Conservation (phyloP, 2,888 invertebrate genomes). For the Teinopalpus imperialis region DNA sequence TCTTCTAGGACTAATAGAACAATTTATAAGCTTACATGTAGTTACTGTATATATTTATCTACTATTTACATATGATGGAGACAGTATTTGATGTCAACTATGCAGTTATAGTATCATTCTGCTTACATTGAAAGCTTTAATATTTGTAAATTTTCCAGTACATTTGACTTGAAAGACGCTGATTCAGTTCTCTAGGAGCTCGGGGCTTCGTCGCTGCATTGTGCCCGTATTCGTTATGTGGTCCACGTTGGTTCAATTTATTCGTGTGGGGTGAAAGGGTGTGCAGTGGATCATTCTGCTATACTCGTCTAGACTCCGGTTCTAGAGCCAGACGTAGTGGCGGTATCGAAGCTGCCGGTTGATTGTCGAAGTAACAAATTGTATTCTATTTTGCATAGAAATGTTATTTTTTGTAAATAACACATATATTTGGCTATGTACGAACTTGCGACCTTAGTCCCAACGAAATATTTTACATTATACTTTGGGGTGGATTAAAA, state of each 20-base stretch:
- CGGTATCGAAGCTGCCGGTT: background rate
- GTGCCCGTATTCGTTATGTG: slow-evolving; percentile 34
- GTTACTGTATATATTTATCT: no score
- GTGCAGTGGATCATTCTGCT: slow-evolving; percentile 14
- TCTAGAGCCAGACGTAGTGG: slow-evolving; percentile 11
- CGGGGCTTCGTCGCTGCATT: slow-evolving; percentile 37
- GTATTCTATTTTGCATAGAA: slow-evolving; percentile 7
- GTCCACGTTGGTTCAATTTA: slow-evolving; percentile 25
- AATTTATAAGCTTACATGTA: no score
- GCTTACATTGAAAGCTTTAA: slow-evolving; percentile 1
- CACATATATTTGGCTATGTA: no score
- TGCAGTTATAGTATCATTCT: background rate
- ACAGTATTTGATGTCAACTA: no score
- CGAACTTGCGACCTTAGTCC: no score
- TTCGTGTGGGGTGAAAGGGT: slow-evolving; percentile 1
- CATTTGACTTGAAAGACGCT: slow-evolving; percentile 16
- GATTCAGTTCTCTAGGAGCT: slow-evolving; percentile 9
- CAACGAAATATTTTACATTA: no score
- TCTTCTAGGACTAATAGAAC: no score
- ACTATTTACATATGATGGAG: no score
- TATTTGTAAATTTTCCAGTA: slow-evolving; percentile 18
- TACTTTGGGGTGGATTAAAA: no score
- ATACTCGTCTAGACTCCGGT: slow-evolving; percentile 20
- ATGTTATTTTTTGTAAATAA: slow-evolving; percentile 2
- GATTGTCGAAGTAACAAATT: slow-evolving; percentile 16